phyloP scores from a whole-genome alignment of 2,888 invertebrate species.

The Atrina japonica region DNA sequence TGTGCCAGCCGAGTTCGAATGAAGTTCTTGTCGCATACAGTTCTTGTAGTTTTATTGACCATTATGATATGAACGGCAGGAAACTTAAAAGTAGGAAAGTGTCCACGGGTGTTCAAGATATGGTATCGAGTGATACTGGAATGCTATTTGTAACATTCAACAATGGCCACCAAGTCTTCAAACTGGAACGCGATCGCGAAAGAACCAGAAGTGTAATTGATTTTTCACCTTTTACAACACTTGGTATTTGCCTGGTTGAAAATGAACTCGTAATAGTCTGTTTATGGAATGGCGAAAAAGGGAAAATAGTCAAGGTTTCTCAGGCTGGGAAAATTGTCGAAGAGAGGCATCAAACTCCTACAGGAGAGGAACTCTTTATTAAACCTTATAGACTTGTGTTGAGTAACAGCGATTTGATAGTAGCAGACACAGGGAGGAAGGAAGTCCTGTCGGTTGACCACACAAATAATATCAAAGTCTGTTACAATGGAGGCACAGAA shows the following conservation, averaged over 20 bases:
- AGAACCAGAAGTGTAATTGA: neutral
- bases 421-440: constrained; percentile 8
- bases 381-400: constrained; percentile 14
- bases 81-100: constrained; percentile 12
- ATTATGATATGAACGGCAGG: constrained; percentile 17
- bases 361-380: neutral
- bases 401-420: neutral
- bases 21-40: constrained; percentile 15
- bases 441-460: neutral
- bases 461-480: neutral
- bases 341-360: neutral
- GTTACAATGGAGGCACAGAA: constrained; percentile 16
- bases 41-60: constrained; percentile 4
- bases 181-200: neutral
- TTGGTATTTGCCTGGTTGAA: constrained; percentile 2
- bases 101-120: constrained; percentile 2
- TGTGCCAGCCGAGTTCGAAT: constrained; percentile 19
- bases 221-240: constrained; percentile 1
- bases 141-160: neutral
- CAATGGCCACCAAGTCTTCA: neutral
- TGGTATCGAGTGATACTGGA: neutral
- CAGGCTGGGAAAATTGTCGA: neutral
- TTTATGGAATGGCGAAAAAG: neutral
- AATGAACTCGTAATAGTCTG: neutral
- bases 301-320: neutral